Evolutionary conservation across 2,888 invertebrate genomes (phyloP).

Genomic region (Meandrusa payeni): DNA sequence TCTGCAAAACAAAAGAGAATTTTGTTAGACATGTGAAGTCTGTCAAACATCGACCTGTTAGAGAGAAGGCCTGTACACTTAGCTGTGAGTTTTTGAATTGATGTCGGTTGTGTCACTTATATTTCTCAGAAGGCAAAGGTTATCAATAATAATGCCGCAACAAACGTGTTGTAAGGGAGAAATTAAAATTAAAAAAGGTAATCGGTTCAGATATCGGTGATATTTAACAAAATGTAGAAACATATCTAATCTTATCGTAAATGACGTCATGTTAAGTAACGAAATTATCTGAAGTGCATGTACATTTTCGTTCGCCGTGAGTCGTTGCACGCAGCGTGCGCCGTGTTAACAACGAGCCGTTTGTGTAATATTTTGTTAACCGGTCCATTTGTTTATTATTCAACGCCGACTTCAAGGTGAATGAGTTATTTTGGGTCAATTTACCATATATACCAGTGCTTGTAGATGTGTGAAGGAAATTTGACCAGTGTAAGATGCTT

Average conservation of each 20-base stretch:
- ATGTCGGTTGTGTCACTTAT: constrained; percentile 5
- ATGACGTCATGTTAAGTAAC: constrained; percentile 59
- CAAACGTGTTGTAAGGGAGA: constrained; percentile 9
- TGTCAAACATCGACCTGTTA: no score
- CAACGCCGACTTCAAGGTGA: constrained; percentile 22
- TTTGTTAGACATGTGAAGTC: no score
- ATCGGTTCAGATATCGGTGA: constrained; percentile 4
- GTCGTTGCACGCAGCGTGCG: constrained; percentile 11
- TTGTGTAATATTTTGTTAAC: constrained; percentile 21
- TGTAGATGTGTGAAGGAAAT: not conserved
- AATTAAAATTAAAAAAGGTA: no score
- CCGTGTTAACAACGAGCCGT: constrained; percentile 12
- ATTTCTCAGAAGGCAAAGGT: constrained; percentile 4
- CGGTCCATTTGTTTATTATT: constrained; percentile 21
- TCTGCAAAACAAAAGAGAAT: no score
- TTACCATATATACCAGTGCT: constrained; percentile 3
- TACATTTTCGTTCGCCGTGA: constrained; percentile 8
- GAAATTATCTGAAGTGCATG: constrained; percentile 36
- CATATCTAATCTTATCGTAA: constrained; percentile 63
- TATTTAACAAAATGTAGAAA: constrained; percentile 14
- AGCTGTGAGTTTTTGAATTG: constrained; percentile 9
- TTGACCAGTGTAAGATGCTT: not conserved
- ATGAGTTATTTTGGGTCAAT: constrained; percentile 23
- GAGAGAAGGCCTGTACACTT: no score
- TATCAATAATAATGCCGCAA: constrained; percentile 10